Percentiles rank a stretch among this genome's conserved stretches.
phyloP scores from a whole-genome alignment of 2,888 invertebrate genomes.

The Saturnia pavonia region DNA sequence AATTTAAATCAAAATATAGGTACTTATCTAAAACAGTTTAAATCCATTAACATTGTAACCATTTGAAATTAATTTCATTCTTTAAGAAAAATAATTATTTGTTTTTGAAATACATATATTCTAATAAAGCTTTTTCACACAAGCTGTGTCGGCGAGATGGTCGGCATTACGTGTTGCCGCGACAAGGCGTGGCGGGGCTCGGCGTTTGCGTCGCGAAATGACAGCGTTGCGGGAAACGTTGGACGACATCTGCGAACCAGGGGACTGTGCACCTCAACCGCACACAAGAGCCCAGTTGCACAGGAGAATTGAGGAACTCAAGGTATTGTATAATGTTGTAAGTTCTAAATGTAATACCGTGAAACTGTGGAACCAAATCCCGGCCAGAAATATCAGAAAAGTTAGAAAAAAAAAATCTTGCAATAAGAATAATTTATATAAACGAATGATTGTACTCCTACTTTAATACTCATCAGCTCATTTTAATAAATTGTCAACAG shows the following conservation, averaged over 20 bases:
- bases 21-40: background rate
- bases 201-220: constrained; percentile 83
- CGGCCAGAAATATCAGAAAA: background rate
- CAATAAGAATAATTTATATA: background rate
- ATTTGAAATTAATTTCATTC: background rate
- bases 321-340: constrained; percentile 45
- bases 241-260: constrained; percentile 83
- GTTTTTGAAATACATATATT: background rate
- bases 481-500: background rate
- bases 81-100: background rate
- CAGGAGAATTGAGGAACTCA: constrained; percentile 72
- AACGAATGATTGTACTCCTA: background rate
- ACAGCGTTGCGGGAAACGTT: constrained; percentile 82
- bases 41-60: background rate
- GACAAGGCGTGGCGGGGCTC: constrained; percentile 69
- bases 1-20: background rate
- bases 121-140: constrained; percentile 10
- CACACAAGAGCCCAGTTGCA: constrained; percentile 75
- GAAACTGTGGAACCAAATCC: no score
- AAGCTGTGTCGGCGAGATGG: constrained; percentile 77
- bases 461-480: background rate
- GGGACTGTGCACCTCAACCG: constrained; percentile 81
- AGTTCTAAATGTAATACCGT: no score
- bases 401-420: background rate
- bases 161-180: constrained; percentile 73